phyloP scores from a whole-genome alignment of 1,140 invertebrate species.

The Daktulosphaira vitifoliae region DNA sequence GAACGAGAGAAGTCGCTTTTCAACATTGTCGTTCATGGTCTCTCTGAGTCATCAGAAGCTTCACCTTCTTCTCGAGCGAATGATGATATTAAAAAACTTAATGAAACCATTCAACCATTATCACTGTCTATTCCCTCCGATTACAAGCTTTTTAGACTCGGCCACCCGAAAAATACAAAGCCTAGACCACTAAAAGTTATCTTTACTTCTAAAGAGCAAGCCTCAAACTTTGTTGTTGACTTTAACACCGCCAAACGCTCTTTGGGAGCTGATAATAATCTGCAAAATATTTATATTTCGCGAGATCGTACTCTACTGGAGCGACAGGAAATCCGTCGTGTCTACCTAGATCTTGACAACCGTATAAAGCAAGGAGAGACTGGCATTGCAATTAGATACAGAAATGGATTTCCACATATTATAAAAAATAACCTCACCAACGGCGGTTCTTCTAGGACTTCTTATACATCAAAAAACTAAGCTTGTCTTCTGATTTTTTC shows the following conservation, averaged over 20 bases:
- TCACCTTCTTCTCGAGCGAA: neutral
- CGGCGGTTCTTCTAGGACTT: neutral
- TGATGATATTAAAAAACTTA: neutral
- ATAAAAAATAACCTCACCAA: neutral
- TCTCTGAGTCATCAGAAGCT: neutral
- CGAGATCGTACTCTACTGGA: neutral
- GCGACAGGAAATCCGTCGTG: neutral
- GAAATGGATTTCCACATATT: neutral
- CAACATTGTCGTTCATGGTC: neutral
- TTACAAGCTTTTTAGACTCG: neutral
- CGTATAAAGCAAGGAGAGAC: neutral
- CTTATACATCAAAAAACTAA: neutral
- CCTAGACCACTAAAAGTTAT: neutral
- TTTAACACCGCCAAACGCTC: neutral
- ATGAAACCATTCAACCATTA: neutral
- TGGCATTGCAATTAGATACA: neutral
- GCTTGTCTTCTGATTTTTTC: neutral
- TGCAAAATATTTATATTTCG: neutral
- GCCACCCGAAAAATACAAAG: neutral
- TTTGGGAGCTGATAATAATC: neutral
- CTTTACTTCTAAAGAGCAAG: neutral
- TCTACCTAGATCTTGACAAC: neutral
- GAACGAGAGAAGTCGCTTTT: neutral
- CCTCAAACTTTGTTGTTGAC: neutral
- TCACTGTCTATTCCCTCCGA: neutral